Evolutionary conservation across 2,113 vertebrate species (phyloP).

Genomic region (Thunnus thynnus): DNA sequence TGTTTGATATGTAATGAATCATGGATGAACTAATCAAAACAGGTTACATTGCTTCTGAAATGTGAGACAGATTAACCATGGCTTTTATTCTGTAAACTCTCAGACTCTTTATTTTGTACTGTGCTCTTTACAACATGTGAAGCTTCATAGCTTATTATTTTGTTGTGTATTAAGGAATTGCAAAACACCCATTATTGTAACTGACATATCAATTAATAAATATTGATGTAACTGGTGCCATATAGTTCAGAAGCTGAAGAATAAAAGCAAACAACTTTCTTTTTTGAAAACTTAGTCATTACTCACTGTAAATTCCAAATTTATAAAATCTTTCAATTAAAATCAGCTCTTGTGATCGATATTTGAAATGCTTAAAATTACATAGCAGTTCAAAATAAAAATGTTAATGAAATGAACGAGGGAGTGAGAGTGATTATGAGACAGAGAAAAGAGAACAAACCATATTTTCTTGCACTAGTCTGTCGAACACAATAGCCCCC

Average conservation of each 20-base stretch:
- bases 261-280: constrained; percentile 7
- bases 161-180: background rate
- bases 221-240: background rate
- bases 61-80: constrained; percentile 12
- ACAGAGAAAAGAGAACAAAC: constrained; percentile 34
- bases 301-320: constrained; percentile 25
- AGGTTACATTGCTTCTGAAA: constrained; percentile 16
- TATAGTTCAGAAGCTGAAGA: background rate
- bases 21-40: constrained; percentile 38
- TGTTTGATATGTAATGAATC: constrained; percentile 33
- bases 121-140: background rate
- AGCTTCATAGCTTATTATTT: background rate
- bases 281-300: constrained; percentile 8
- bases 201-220: background rate
- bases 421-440: constrained; percentile 45
- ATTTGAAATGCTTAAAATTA: constrained; percentile 15
- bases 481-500: constrained; percentile 78
- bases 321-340: constrained; percentile 17
- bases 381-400: constrained; percentile 11
- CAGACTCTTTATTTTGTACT: background rate
- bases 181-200: constrained; percentile 17
- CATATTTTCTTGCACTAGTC: constrained; percentile 59
- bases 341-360: constrained; percentile 20
- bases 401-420: constrained; percentile 12
- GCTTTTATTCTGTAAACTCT: constrained; percentile 7